Conservation (phyloP, 2,113 vertebrate genomes). For the Calyptomena viridis region DNA sequence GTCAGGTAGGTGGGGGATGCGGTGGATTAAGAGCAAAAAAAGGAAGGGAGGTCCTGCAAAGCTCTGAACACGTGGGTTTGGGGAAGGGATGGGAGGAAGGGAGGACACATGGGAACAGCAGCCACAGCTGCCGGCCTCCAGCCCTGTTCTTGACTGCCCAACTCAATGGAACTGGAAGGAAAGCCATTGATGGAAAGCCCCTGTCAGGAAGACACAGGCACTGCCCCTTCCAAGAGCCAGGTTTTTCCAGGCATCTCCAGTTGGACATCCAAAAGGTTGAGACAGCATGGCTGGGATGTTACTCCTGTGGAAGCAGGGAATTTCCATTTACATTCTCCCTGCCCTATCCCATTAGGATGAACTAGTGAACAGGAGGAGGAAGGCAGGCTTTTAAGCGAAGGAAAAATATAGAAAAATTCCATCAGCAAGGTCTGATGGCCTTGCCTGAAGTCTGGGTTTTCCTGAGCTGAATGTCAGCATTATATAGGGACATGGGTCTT, state of each 20-base stretch:
- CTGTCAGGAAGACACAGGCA: not conserved
- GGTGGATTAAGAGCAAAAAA: not conserved
- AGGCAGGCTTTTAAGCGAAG: not conserved
- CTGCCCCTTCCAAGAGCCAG: not conserved
- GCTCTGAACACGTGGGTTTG: not conserved
- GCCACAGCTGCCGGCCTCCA: not conserved
- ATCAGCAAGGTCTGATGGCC: not conserved
- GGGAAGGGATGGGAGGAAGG: not conserved
- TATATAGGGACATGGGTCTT: not conserved
- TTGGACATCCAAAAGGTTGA: not conserved
- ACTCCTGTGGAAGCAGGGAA: not conserved
- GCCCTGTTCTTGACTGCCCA: not conserved
- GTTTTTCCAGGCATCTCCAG: not conserved
- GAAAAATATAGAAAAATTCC: too few relatives aligned
- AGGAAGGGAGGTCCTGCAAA: not conserved
- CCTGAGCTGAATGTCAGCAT: not conserved
- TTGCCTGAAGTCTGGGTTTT: not conserved
- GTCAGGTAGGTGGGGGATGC: not conserved
- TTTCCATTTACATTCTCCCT: rapidly evolving
- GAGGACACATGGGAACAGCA: not conserved
- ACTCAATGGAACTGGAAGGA: not conserved
- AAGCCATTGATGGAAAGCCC: not conserved
- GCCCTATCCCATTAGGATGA: not conserved
- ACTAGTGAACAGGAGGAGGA: not conserved
- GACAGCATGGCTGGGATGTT: not conserved